A percentile compares a stretch with the other conserved stretches of the same genome.
phyloP scores from a whole-genome alignment of 2,113 vertebrate genomes.

The Agelaius phoeniceus region DNA sequence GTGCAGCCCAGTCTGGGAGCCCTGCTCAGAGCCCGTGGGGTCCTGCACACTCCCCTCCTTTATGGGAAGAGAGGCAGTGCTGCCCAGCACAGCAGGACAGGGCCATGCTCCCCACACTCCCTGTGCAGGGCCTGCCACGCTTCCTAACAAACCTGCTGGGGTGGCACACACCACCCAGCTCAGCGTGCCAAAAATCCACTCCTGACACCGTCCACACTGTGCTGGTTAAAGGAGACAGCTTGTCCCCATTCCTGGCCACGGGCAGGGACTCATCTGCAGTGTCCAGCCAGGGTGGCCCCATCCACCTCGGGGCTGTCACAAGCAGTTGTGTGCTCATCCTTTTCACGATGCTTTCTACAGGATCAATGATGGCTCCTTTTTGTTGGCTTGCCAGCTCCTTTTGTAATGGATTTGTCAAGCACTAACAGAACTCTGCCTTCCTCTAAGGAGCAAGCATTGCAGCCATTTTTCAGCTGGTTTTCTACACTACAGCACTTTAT shows the following conservation, averaged over 20 bases:
- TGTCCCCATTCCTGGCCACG: rapidly evolving
- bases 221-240: rapidly evolving
- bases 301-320: rapidly evolving
- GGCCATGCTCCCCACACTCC: rapidly evolving
- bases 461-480: neutral
- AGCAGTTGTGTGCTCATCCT: neutral
- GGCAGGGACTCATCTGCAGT: rapidly evolving
- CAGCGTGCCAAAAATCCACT: rapidly evolving
- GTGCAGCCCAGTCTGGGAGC: neutral
- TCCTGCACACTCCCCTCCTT: neutral
- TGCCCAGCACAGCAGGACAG: neutral
- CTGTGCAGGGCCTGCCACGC: rapidly evolving
- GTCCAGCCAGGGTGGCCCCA: rapidly evolving
- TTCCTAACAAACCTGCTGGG: rapidly evolving
- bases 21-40: neutral
- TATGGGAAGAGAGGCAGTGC: rapidly evolving
- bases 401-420: neutral
- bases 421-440: neutral
- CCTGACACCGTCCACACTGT: rapidly evolving
- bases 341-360: neutral
- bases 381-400: neutral
- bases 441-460: neutral
- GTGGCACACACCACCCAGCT: rapidly evolving
- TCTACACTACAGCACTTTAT: neutral
- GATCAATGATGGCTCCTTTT: neutral